A percentile compares a stretch with the other conserved stretches of the same genome.
These are phyloP conservation scores for Actinostola sp. DNA, from an alignment of 92 coral and sea anemone species.

Conservation along the genomic window DNA sequence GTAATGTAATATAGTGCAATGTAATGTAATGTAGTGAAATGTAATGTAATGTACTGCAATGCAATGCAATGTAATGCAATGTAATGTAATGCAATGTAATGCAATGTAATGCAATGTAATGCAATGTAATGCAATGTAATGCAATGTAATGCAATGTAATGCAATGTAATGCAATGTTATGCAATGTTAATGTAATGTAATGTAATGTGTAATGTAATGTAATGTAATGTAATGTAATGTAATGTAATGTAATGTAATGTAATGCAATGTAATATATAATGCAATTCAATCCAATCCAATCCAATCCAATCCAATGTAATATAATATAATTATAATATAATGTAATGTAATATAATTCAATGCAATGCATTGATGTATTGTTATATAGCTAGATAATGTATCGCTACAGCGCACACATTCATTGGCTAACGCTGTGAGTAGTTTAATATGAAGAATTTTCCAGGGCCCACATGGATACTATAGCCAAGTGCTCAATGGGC, in stretches of 20 bases:
- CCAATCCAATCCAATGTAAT: neutral
- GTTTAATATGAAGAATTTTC: too few species aligned
- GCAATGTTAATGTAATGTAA: neutral
- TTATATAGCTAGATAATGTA: too few species aligned
- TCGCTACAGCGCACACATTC: too few species aligned
- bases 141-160: conserved; percentile 2
- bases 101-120: conserved; percentile 7
- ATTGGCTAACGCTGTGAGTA: too few species aligned
- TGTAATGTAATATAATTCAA: neutral
- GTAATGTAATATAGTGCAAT: neutral
- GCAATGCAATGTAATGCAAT: conserved; percentile 6
- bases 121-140: conserved; percentile 5
- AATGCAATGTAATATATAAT: neutral
- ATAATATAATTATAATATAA: neutral
- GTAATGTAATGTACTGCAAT: neutral
- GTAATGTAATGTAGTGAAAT: neutral
- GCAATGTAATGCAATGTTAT: conserved; percentile 1
- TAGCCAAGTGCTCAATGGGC: too few species aligned
- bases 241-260: neutral
- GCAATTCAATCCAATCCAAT: neutral
- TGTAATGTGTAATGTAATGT: neutral
- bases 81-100: conserved; percentile 12
- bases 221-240: neutral
- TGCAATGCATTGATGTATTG: too few species aligned
- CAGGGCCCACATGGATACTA: too few species aligned